Base-by-base conservation (phyloP, 2,888 invertebrate species). In the Steinernema carpocapsae region DNA sequence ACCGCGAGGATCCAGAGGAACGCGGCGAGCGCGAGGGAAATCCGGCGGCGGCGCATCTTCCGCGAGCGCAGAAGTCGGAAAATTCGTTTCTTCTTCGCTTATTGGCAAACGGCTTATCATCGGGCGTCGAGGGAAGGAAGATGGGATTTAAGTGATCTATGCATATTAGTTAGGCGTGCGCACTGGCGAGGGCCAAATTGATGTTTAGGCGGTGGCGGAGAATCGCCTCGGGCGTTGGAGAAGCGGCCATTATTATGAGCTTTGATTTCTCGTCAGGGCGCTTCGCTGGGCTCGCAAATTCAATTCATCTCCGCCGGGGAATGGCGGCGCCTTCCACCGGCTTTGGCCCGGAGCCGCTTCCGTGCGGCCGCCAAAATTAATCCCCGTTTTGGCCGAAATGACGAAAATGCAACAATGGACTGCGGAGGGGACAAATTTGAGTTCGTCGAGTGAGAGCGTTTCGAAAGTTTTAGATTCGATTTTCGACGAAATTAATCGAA, bases 121-220 rank as follows among this genome's bases (percentile, higher is more conserved):
- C 22, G 26, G 56, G 24, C n/a, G 56, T 22, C 56, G 56, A 19
- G 56, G n/a, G 56, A 6, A 12, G 56, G 56, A 26, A 56, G 26
- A 56, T 56, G 26, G 56, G 56, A 56, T 56, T 56, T 56, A 56
- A 56, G 56, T 56, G 56, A 56, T 56, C 56, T 56, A 56, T 56
- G 56, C 56, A 56, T 56, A 56, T 56, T 56, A n/a, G n/a, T n/a
- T n/a, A 56, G 56, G 56, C 56, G 26, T 51, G 56, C 26, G 26
- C n/a, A 19, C 56, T 12, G 56, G 12, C 10, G 10, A 14, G 14
- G 43, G 43, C 43, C 43, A 7, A 43, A 43, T 14, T 7, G 10
- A 14, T 56, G 56, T 56, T 56, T 56, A 24, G 56, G 48, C 48
- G 48, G 48, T n/a, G n/a, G n/a, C n/a, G 43, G 43, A 43, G 43